A percentile compares a stretch with the other conserved stretches of the same genome.
phyloP scores from a whole-genome alignment of 2,113 vertebrate genomes.

The Melanostigma gelatinosum region DNA sequence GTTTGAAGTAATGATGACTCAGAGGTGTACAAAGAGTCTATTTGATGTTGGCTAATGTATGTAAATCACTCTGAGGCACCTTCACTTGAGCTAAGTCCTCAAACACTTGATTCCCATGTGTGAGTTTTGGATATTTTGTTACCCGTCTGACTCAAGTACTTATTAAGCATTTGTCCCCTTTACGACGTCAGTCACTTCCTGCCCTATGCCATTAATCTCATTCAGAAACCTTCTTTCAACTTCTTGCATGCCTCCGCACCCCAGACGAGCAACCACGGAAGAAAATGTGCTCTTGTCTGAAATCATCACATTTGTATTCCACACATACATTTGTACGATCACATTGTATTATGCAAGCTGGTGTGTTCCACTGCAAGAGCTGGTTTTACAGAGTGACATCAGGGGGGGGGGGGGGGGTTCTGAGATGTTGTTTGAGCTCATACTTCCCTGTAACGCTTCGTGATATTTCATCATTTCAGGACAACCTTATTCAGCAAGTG shows the following conservation, averaged over 20 bases:
- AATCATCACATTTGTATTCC: conserved; percentile 15
- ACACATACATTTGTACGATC: conserved; percentile 1
- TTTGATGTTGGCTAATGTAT: conserved; percentile 65
- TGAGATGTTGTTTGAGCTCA: conserved; percentile 27
- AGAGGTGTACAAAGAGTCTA: conserved; percentile 41
- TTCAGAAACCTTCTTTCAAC: conserved; percentile 8
- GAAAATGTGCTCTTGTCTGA: conserved; percentile 10
- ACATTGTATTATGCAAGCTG: conserved; percentile 40
- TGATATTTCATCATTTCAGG: conserved; percentile 48
- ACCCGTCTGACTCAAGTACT: conserved; percentile 5
- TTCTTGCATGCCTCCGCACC: neutral
- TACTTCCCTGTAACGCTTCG: neutral
- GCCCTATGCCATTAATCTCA: conserved; percentile 13
- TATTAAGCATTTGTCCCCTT: conserved; percentile 25
- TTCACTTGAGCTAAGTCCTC: conserved; percentile 39
- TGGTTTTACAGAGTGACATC: conserved; percentile 50
- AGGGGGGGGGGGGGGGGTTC: conserved; percentile 17
- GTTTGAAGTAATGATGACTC: conserved; percentile 56
- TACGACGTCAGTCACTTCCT: conserved; percentile 15
- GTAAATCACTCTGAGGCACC: conserved; percentile 56
- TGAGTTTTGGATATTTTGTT: conserved; percentile 34
- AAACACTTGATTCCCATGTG: conserved; percentile 38
- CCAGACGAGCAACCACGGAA: neutral
- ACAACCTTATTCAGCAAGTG: conserved; percentile 20
- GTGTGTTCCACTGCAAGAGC: conserved; percentile 16